Percentiles rank a stretch among this genome's conserved stretches.
Conservation (phyloP, 92 coral and sea anemone species). For the Virgularia gustaviana region DNA sequence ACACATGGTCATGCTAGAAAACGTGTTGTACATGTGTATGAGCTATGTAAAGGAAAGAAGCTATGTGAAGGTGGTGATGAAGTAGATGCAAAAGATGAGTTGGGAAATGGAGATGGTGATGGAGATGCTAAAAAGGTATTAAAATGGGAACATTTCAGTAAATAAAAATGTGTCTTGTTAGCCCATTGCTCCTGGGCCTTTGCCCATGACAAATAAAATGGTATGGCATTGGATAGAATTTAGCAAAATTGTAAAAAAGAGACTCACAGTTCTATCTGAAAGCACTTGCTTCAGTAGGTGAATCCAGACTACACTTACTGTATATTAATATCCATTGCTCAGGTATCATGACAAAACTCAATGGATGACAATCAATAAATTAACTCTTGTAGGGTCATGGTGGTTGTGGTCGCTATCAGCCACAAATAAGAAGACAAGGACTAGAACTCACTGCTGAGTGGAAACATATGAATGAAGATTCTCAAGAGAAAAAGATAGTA, state of each 20-base stretch:
- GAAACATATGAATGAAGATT: slow-evolving; percentile 96
- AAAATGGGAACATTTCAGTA: too few relatives aligned
- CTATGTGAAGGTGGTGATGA: slow-evolving; percentile 97
- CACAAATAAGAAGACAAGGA: slow-evolving; percentile 80
- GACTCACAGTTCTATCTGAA: too few relatives aligned
- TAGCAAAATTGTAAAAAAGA: too few relatives aligned
- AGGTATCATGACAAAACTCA: background rate
- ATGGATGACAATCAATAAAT: background rate
- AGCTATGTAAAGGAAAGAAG: slow-evolving; percentile 88
- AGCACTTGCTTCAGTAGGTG: too few relatives aligned
- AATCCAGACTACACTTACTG: too few relatives aligned
- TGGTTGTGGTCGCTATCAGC: slow-evolving; percentile 98
- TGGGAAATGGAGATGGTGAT: slow-evolving; percentile 62
- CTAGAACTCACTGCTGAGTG: slow-evolving; percentile 96
- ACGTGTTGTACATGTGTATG: slow-evolving; percentile 87
- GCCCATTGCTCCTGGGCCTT: too few relatives aligned
- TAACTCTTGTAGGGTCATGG: slow-evolving; percentile 84
- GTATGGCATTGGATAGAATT: too few relatives aligned
- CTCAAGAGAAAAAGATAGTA: slow-evolving; percentile 91
- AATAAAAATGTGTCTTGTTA: too few relatives aligned
- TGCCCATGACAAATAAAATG: too few relatives aligned
- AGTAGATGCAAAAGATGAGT: slow-evolving; percentile 68
- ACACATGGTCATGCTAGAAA: slow-evolving; percentile 75
- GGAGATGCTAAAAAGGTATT: slow-evolving; percentile 85
- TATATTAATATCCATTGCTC: background rate